Base-by-base conservation (phyloP, 2,888 invertebrate species). In the Odontocerum albicorne region DNA sequence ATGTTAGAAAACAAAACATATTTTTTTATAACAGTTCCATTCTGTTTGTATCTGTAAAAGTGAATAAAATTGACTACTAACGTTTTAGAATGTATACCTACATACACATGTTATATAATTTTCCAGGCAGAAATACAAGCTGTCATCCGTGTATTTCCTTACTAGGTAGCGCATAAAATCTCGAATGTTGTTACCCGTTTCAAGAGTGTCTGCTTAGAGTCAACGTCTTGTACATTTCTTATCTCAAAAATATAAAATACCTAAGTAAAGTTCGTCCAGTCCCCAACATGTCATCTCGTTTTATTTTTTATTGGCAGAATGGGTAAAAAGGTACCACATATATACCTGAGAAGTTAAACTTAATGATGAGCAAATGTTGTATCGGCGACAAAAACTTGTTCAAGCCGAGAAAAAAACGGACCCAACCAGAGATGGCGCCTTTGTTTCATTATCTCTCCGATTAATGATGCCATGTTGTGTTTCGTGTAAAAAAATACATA, bases 401-500 rank as follows among this genome's bases (percentile, higher is more conserved):
- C 42, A 51, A 21, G 27, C 22, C 15, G n/a, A 40, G 15, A 46
- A 39, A 42, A 54, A 49, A 47, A 51, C 17, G 15, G 22, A 36
- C 36, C 20, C 19, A 13, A 8, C 43, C 42, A 15, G 35, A 31
- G 47, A 40, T 57, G 57, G 60, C 57, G 60, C 60, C 57, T 57
- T 57, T 55, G 57, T 55, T 55, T 35, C 60, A 55, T 47, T 60
- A 60, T 60, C 60, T 51, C 44, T 15, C 46, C 57, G 60, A 60
- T 60, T 60, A 60, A 60, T 60, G 60, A 60, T 55, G 57, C 57
- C 57, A 32, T 60, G 60, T 60, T 60, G 55, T 60, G 57, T 57
- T 49, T 40, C 51, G 35, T 60, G 60, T 60, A 60, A 51, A 51
- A 55, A 57, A 60, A 57, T 57, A 57, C 57, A 57, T 49, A 60